These are phyloP conservation scores for Helicoverpa zea DNA, from an alignment of 1,140 invertebrate species.

Conservation along the genomic window DNA sequence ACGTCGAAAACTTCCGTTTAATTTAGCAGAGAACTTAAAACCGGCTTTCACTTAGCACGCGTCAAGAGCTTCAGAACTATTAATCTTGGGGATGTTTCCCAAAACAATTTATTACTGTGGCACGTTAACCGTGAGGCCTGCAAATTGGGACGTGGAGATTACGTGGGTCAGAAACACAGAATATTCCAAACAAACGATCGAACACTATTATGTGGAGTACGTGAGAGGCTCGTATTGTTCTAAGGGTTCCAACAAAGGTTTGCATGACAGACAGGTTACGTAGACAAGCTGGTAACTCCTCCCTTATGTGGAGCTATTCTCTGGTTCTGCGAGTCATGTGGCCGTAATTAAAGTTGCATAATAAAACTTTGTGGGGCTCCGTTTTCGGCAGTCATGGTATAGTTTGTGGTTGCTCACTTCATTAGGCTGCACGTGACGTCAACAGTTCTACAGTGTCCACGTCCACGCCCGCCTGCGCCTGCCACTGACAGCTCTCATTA, in stretches of 20 bases:
- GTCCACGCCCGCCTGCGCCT: neutral
- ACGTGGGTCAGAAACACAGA: conserved; percentile 60
- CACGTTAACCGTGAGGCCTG: conserved; percentile 64
- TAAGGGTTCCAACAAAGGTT: conserved; percentile 51
- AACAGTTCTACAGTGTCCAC: conserved; percentile 27
- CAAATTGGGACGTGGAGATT: conserved; percentile 74
- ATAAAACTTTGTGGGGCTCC: conserved; percentile 49
- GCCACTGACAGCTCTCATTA: conserved; percentile 20
- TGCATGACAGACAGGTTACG: conserved; percentile 47
- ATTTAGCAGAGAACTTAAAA: conserved; percentile 68
- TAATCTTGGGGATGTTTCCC: conserved; percentile 81
- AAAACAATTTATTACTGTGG: conserved; percentile 81
- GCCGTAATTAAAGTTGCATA: conserved; percentile 72
- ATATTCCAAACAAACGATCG: conserved; percentile 65
- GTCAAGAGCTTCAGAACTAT: conserved; percentile 70
- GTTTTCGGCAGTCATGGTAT: conserved; percentile 43
- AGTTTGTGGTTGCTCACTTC: conserved; percentile 36
- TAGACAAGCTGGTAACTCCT: conserved; percentile 34
- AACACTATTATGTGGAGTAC: conserved; percentile 55
- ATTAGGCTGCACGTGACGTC: conserved; percentile 26
- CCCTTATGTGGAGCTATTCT: conserved; percentile 8
- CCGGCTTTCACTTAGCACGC: conserved; percentile 74
- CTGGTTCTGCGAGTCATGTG: conserved; percentile 67
- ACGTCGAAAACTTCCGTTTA: conserved; percentile 59
- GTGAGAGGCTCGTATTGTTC: conserved; percentile 46